phyloP scores from a whole-genome alignment of 2,113 vertebrate genomes.

The Sapayoa aenigma region DNA sequence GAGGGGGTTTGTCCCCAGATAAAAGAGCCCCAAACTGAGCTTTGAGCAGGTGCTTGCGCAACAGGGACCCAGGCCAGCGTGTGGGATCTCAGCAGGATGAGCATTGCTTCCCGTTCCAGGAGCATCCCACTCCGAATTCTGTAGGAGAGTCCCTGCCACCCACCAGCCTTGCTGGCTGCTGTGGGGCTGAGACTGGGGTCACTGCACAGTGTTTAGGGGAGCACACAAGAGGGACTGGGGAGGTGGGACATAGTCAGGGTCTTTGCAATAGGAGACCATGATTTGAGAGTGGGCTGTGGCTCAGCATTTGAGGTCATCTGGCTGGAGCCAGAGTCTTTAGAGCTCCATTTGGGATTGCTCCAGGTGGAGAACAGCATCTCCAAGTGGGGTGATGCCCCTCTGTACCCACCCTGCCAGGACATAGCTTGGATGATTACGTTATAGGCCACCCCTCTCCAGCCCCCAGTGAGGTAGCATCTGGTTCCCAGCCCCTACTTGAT shows the following conservation, averaged over 20 bases:
- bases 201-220: neutral
- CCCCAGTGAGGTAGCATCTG: fast-evolving
- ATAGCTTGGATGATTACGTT: neutral
- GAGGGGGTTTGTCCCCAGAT: conserved; percentile 10
- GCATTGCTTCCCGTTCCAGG: neutral
- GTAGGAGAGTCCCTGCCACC: fast-evolving
- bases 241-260: fast-evolving
- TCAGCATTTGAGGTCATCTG: fast-evolving
- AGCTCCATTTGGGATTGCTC: neutral
- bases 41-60: neutral
- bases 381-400: neutral
- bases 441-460: neutral
- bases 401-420: neutral
- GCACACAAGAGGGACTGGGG: fast-evolving
- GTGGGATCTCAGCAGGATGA: neutral
- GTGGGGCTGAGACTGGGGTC: neutral
- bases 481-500: neutral
- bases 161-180: neutral
- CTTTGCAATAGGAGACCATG: neutral
- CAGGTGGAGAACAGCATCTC: neutral
- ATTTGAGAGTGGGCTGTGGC: neutral
- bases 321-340: neutral
- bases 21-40: conserved; percentile 22
- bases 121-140: neutral
- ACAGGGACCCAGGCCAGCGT: neutral